Percentiles rank a stretch among this genome's conserved stretches.
Conservation (phyloP, 2,113 vertebrate genomes). For the Natator depressus region DNA sequence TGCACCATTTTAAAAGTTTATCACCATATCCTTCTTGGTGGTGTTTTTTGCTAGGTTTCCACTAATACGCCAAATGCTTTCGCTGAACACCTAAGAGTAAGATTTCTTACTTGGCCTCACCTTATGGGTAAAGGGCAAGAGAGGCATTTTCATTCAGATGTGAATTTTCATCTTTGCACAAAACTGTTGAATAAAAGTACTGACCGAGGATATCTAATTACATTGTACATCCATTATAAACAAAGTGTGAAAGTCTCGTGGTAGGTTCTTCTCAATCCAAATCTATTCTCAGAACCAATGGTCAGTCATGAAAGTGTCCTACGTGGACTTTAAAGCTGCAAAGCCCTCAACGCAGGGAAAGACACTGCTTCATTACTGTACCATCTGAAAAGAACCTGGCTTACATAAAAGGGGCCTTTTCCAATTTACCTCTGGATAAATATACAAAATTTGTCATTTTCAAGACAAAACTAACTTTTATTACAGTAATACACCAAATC, state of each 20-base stretch:
- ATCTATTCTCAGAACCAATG: conserved; percentile 14
- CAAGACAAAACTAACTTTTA: neutral
- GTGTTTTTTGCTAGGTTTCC: neutral
- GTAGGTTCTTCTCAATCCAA: neutral
- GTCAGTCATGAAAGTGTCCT: neutral
- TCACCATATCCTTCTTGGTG: neutral
- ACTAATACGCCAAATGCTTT: neutral
- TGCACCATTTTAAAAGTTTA: neutral
- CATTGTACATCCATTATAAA: neutral
- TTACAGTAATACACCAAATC: neutral
- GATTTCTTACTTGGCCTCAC: neutral
- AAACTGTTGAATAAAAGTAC: conserved; percentile 2
- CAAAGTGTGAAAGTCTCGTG: neutral
- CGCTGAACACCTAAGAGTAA: neutral
- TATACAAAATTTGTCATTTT: neutral
- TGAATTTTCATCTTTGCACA: conserved; percentile 17
- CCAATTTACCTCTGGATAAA: neutral
- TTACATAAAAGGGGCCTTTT: neutral
- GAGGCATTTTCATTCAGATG: neutral
- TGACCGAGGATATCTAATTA: conserved; percentile 11
- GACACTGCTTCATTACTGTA: neutral
- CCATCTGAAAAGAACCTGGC: neutral
- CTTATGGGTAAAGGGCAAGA: neutral
- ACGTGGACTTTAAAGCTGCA: neutral
- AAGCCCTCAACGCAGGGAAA: neutral